Conservation (phyloP, 2,113 vertebrate species). For the Eudyptes chrysolophus region DNA sequence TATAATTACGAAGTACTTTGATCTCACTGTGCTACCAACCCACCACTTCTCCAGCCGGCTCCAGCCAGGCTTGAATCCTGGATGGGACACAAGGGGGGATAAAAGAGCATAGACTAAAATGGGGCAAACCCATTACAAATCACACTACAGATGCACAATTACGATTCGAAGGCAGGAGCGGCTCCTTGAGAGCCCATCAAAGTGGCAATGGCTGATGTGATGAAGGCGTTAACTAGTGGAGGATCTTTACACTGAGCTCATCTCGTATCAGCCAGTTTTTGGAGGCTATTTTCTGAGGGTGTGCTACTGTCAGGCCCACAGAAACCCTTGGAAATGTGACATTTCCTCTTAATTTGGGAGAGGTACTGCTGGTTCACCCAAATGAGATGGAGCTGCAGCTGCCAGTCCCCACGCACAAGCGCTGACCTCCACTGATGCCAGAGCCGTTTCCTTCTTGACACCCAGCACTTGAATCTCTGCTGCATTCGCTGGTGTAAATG, state of each 20-base stretch:
- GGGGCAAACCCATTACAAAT: neutral
- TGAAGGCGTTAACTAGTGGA: neutral
- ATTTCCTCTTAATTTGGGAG: neutral
- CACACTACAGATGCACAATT: rapidly evolving
- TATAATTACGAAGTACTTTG: rapidly evolving
- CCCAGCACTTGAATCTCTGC: neutral
- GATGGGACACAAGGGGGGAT: neutral
- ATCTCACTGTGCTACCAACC: neutral
- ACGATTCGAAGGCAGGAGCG: neutral
- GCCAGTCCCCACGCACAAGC: neutral
- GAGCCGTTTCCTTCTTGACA: neutral
- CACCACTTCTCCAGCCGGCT: neutral
- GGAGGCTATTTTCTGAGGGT: neutral
- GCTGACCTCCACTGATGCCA: rapidly evolving
- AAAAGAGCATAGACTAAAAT: neutral
- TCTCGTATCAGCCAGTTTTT: neutral
- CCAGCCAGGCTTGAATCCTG: neutral
- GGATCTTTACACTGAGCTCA: neutral
- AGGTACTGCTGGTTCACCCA: neutral
- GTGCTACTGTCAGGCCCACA: neutral
- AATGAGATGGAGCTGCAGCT: neutral
- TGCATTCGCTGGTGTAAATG: neutral
- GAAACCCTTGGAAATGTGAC: neutral
- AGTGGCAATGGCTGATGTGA: neutral
- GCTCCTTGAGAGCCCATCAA: neutral